Evolutionary conservation across 64 coral and sea anemone genomes (phyloP).

Genomic region (Stichodactyla mertensii): DNA sequence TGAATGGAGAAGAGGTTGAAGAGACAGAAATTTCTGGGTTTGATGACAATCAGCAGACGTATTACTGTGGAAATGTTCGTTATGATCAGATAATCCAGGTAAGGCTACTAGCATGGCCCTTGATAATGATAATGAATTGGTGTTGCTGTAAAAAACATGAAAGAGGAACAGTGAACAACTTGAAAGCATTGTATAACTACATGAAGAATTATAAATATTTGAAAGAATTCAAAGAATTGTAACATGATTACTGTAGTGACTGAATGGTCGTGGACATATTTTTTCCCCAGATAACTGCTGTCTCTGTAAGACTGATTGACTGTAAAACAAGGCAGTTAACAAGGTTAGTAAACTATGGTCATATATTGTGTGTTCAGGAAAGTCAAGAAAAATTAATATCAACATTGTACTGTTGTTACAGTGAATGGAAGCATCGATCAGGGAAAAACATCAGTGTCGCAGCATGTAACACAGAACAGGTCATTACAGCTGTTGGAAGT

Average conservation of each 20-base stretch:
- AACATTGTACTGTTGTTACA: conserved; percentile 8
- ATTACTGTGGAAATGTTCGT: conserved; percentile 88
- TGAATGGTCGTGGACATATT: too few species aligned
- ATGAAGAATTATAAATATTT: too few species aligned
- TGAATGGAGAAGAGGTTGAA: conserved; percentile 94
- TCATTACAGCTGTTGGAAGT: conserved; percentile 80
- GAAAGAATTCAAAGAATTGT: too few species aligned
- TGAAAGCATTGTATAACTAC: too few species aligned
- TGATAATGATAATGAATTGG: too few species aligned
- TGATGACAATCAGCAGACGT: conserved; percentile 95
- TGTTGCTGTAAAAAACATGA: too few species aligned
- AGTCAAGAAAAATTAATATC: too few species aligned
- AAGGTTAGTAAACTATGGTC: conserved; percentile 26
- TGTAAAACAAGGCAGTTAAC: conserved; percentile 79
- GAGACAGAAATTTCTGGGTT: conserved; percentile 98
- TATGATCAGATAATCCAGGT: conserved; percentile 92
- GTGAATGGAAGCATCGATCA: conserved; percentile 85
- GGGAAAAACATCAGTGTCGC: conserved; percentile 93
- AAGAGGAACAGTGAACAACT: too few species aligned
- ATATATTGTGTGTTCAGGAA: neutral
- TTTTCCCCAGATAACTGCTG: conserved; percentile 64
- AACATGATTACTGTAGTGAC: too few species aligned
- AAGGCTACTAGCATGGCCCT: neutral
- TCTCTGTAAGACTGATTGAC: conserved; percentile 74
- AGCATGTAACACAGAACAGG: conserved; percentile 78